Evolutionary conservation across 2,888 invertebrate species (phyloP).

Genomic region (Entomobrya multifasciata): DNA sequence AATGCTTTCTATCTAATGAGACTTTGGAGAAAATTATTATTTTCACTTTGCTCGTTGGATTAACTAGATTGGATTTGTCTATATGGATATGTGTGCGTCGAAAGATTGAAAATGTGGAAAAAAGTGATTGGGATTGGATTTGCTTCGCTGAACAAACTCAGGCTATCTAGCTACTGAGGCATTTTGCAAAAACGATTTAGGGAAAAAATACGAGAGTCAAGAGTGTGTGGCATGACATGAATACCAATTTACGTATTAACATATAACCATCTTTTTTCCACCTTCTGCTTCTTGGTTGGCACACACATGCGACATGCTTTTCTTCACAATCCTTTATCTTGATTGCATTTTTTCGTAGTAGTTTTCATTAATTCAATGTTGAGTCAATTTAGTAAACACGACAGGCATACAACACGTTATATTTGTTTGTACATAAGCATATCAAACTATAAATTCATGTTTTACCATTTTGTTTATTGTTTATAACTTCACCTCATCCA

Average conservation of each 20-base stretch:
- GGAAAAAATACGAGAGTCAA: slow-evolving; percentile 4
- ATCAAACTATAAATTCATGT: too few species aligned
- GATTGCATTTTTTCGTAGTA: slow-evolving; percentile 20
- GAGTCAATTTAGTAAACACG: slow-evolving; percentile 34
- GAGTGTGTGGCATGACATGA: slow-evolving; percentile 52
- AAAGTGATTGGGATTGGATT: slow-evolving; percentile 1
- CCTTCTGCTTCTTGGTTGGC: background rate
- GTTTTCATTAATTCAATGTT: slow-evolving; percentile 27
- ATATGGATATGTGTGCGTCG: background rate
- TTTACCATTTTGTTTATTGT: too few species aligned
- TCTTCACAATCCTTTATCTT: slow-evolving; percentile 26
- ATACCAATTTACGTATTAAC: slow-evolving; percentile 57
- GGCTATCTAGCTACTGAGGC: too few species aligned
- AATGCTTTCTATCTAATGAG: background rate
- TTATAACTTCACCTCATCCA: too few species aligned
- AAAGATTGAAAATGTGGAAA: background rate
- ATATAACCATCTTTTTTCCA: background rate
- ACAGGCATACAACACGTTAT: too few species aligned
- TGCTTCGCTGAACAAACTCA: background rate
- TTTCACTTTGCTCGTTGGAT: background rate
- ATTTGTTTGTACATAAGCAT: too few species aligned
- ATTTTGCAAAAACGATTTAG: too few species aligned
- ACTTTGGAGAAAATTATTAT: background rate
- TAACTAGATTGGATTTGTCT: background rate
- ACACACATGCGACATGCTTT: background rate